Conservation (phyloP, 2,113 vertebrate species). For the Hiodon alosoides region DNA sequence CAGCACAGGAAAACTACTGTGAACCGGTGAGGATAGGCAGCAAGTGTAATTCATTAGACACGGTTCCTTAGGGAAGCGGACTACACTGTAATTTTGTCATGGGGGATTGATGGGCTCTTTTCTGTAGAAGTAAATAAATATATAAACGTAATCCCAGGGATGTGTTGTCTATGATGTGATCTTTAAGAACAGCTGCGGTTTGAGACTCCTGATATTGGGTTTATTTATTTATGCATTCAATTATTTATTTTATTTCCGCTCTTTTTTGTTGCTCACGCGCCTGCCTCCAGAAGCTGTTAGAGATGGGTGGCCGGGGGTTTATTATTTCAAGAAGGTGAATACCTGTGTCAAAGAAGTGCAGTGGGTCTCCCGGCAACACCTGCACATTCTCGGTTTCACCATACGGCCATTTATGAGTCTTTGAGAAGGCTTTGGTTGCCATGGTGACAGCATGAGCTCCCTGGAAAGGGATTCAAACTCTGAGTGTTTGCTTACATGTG, state of each 20-base stretch:
- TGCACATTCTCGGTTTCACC: not conserved
- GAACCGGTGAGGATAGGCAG: constrained; percentile 45
- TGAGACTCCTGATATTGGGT: constrained; percentile 46
- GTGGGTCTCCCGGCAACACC: not conserved
- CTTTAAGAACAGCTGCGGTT: constrained; percentile 42
- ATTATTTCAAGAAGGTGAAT: not conserved
- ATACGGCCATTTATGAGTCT: constrained; percentile 16
- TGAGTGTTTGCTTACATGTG: not conserved
- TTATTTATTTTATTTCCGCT: constrained; percentile 26
- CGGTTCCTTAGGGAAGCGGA: constrained; percentile 54
- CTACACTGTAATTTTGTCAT: constrained; percentile 52
- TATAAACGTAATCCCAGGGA: constrained; percentile 46
- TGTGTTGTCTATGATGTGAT: constrained; percentile 46
- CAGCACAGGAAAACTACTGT: constrained; percentile 9
- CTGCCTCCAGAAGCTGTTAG: not conserved
- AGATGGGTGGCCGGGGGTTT: not conserved
- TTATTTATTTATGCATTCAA: constrained; percentile 40
- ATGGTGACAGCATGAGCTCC: constrained; percentile 31
- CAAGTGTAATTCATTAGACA: constrained; percentile 56
- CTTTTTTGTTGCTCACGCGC: not conserved
- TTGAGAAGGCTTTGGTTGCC: constrained; percentile 35
- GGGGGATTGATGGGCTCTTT: constrained; percentile 57
- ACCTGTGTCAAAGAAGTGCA: not conserved
- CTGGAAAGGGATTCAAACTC: constrained; percentile 2
- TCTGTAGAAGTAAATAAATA: constrained; percentile 52